Percentiles rank a stretch among this genome's conserved stretches.
Evolutionary conservation across 1,140 invertebrate species (phyloP).

Genomic region (Chrysoperla carnea): DNA sequence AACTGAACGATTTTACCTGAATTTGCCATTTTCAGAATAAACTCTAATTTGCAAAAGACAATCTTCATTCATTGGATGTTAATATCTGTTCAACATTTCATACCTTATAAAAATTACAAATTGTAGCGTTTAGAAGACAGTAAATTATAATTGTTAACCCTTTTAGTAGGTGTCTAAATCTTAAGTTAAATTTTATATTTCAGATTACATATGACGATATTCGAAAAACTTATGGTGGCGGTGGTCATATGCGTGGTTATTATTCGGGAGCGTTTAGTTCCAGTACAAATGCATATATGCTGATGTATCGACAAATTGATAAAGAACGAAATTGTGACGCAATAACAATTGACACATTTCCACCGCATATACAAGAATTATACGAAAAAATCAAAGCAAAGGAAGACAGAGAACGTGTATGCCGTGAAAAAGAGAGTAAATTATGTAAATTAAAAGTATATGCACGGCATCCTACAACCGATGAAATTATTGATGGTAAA

Average conservation of each 20-base stretch:
- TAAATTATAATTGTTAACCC: no score
- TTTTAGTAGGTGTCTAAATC: no score
- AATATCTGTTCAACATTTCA: no score
- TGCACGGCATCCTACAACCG: constrained; percentile 35
- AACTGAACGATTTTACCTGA: no score
- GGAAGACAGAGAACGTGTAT: constrained; percentile 43
- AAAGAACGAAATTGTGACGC: constrained; percentile 45
- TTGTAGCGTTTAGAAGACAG: no score
- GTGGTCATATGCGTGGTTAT: constrained; percentile 45
- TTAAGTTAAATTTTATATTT: constrained; percentile 5
- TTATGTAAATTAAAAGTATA: constrained; percentile 44
- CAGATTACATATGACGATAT: constrained; percentile 72
- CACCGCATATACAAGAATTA: constrained; percentile 50
- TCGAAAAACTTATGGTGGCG: constrained; percentile 70
- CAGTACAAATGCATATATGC: constrained; percentile 86
- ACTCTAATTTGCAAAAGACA: no score
- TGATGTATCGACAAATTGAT: constrained; percentile 79
- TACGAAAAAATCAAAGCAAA: constrained; percentile 44
- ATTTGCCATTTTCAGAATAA: no score
- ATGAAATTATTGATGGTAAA: constrained; percentile 30
- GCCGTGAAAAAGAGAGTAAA: constrained; percentile 37
- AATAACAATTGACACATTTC: constrained; percentile 51
- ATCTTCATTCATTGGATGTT: no score
- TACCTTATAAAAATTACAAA: no score
- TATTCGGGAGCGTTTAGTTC: constrained; percentile 59